Conservation (phyloP, 2,113 vertebrate genomes). For the Kobus ellipsiprymnus region DNA sequence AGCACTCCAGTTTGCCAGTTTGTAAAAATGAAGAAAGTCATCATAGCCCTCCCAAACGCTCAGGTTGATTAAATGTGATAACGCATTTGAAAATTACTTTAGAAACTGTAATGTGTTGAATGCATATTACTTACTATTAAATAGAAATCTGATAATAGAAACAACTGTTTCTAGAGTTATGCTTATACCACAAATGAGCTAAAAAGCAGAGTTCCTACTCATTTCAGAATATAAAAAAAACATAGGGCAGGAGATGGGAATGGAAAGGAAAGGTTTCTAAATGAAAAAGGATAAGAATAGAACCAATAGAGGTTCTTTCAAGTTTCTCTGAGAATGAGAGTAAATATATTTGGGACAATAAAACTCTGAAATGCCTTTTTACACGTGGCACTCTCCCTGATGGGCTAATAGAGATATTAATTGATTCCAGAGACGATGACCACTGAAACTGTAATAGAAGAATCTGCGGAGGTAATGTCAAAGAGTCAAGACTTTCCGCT, state of each 20-base stretch:
- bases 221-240: not conserved
- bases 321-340: not conserved
- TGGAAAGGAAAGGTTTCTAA: not conserved
- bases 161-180: not conserved
- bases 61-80: not conserved
- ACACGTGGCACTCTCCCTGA: not conserved
- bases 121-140: not conserved
- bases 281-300: not conserved
- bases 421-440: not conserved
- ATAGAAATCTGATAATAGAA: not conserved
- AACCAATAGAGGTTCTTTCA: not conserved
- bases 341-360: not conserved
- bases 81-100: not conserved
- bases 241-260: not conserved
- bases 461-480: not conserved
- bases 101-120: not conserved
- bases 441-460: not conserved
- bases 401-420: not conserved
- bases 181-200: not conserved
- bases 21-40: not conserved
- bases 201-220: not conserved
- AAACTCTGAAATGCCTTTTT: not conserved
- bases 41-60: not conserved
- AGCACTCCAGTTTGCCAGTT: not conserved
- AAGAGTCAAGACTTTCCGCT: conserved; percentile 22